Evolutionary conservation across 2,797 vertebrate species (phyloP).

Genomic region (Tauraco hartlaubi): DNA sequence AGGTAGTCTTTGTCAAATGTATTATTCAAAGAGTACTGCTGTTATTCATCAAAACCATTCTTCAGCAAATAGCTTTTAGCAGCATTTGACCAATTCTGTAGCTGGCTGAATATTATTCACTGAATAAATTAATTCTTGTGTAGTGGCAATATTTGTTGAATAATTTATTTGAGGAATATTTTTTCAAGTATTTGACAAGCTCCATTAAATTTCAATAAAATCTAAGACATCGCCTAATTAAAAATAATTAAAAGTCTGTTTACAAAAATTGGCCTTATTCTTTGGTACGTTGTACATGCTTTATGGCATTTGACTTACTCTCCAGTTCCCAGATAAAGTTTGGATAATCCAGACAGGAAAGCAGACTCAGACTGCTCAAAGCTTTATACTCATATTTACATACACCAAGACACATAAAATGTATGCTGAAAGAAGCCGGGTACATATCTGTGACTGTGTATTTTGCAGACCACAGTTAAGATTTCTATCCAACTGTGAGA

Average conservation of each 20-base stretch:
- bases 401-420: not conserved
- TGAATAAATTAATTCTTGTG: constrained; percentile 35
- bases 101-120: not conserved
- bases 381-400: not conserved
- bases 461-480: not conserved
- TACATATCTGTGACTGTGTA: not conserved
- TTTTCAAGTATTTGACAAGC: constrained; percentile 27
- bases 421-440: not conserved
- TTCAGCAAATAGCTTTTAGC: constrained; percentile 17
- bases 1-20: not conserved
- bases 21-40: constrained; percentile 17
- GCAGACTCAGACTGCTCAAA: not conserved
- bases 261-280: constrained; percentile 22
- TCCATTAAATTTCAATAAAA: constrained; percentile 37
- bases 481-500: not conserved
- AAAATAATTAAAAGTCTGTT: constrained; percentile 32
- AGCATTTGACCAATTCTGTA: constrained; percentile 24
- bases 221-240: not conserved
- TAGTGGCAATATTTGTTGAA: constrained; percentile 33
- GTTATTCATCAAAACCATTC: constrained; percentile 1
- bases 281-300: not conserved
- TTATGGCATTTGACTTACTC: constrained; percentile 10
- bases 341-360: not conserved
- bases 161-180: constrained; percentile 42
- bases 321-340: not conserved